A percentile compares a stretch with the other conserved stretches of the same genome.
These are phyloP conservation scores for Ganaspis sp. DNA, from an alignment of 1,140 invertebrate genomes.

Conservation along the genomic window DNA sequence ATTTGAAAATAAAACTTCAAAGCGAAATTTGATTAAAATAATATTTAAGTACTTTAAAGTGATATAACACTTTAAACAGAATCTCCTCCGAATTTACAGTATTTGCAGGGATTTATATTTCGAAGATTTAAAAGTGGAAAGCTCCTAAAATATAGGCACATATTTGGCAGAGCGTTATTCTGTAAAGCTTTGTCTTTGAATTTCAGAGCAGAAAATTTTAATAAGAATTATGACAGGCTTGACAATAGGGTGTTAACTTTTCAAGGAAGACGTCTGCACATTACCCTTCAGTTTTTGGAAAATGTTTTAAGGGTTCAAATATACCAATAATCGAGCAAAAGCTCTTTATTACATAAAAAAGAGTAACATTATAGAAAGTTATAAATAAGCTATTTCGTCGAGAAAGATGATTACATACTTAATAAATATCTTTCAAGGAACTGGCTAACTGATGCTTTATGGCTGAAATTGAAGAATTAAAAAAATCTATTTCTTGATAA, in stretches of 20 bases:
- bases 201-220: neutral
- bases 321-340: too few species aligned
- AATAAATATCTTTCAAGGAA: too few species aligned
- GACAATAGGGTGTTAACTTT: slow-evolving; percentile 17
- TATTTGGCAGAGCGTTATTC: neutral
- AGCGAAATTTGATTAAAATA: neutral
- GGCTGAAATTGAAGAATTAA: too few species aligned
- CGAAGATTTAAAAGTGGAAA: neutral
- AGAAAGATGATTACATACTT: too few species aligned
- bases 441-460: too few species aligned
- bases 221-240: slow-evolving; percentile 20
- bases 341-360: too few species aligned
- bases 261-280: neutral
- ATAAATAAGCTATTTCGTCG: too few species aligned
- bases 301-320: neutral
- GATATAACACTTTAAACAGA: neutral
- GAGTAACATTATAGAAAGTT: too few species aligned
- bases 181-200: neutral
- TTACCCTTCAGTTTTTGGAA: neutral
- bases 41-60: neutral
- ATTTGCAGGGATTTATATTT: slow-evolving; percentile 3
- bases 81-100: neutral
- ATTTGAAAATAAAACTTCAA: neutral
- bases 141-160: neutral
- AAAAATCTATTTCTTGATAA: too few species aligned